Percentiles rank a stretch among this genome's conserved stretches.
Evolutionary conservation across 2,888 invertebrate species (phyloP).

Genomic region (Lycocerus yunnanus): DNA sequence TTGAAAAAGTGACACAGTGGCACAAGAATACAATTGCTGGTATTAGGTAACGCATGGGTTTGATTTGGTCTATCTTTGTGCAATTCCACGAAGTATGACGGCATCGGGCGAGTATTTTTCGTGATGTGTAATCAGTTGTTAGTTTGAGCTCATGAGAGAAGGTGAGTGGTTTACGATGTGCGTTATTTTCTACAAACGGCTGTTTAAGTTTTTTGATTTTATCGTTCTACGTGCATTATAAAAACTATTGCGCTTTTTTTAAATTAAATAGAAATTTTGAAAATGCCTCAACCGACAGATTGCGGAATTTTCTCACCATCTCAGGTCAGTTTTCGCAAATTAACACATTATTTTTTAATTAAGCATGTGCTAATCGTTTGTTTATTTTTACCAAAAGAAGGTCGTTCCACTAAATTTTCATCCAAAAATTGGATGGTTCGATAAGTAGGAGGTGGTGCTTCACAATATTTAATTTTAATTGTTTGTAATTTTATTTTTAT

Average conservation of each 20-base stretch:
- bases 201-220: slow-evolving; percentile 1
- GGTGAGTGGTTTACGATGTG: slow-evolving; percentile 7
- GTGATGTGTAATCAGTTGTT: slow-evolving; percentile 16
- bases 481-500: neutral
- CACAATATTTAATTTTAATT: too few species aligned
- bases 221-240: neutral
- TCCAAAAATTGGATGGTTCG: neutral
- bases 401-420: neutral
- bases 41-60: neutral
- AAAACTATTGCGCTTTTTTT: neutral
- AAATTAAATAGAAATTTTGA: neutral
- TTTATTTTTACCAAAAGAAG: neutral
- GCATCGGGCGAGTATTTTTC: slow-evolving; percentile 9
- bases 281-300: slow-evolving; percentile 20
- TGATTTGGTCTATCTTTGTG: neutral
- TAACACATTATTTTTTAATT: slow-evolving; percentile 3
- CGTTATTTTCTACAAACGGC: slow-evolving; percentile 2
- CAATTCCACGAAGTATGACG: slow-evolving; percentile 18
- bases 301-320: slow-evolving; percentile 13
- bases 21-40: neutral
- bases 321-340: slow-evolving; percentile 16
- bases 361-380: neutral
- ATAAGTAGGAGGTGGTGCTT: too few species aligned
- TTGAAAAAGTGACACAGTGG: neutral
- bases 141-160: neutral